These are phyloP conservation scores for Rousettus madagascariensis DNA, from an alignment of 2,797 vertebrate species.

Conservation along the genomic window DNA sequence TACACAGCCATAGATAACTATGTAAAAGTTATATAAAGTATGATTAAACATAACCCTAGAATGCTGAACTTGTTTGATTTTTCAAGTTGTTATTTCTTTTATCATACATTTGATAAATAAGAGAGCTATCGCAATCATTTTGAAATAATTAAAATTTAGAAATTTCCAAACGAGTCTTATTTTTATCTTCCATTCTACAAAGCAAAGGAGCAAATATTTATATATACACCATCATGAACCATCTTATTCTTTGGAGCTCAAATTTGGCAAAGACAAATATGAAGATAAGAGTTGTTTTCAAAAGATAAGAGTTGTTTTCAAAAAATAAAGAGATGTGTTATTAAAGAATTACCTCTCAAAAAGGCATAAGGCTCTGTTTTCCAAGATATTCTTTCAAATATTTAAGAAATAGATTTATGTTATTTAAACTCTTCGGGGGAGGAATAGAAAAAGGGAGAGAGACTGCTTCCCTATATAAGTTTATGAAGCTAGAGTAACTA, in stretches of 20 bases:
- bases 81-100: background rate
- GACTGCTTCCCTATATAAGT: background rate
- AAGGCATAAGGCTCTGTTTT: background rate
- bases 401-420: background rate
- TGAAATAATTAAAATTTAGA: slow-evolving; percentile 42
- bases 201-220: background rate
- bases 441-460: background rate
- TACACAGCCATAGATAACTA: background rate
- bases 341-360: background rate
- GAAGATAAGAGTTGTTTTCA: background rate
- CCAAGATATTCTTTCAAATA: background rate
- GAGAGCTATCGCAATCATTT: background rate
- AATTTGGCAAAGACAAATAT: slow-evolving; percentile 13
- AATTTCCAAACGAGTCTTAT: background rate
- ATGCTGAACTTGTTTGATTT: background rate
- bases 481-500: background rate
- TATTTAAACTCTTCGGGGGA: slow-evolving; percentile 15
- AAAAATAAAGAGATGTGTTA: background rate
- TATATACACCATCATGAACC: background rate
- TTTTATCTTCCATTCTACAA: slow-evolving; percentile 2
- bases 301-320: background rate
- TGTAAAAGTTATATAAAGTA: background rate
- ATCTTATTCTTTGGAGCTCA: slow-evolving; percentile 1
- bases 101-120: background rate
- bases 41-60: background rate